phyloP scores from a whole-genome alignment of 2,888 invertebrate species.

The Eupithecia subfuscata region DNA sequence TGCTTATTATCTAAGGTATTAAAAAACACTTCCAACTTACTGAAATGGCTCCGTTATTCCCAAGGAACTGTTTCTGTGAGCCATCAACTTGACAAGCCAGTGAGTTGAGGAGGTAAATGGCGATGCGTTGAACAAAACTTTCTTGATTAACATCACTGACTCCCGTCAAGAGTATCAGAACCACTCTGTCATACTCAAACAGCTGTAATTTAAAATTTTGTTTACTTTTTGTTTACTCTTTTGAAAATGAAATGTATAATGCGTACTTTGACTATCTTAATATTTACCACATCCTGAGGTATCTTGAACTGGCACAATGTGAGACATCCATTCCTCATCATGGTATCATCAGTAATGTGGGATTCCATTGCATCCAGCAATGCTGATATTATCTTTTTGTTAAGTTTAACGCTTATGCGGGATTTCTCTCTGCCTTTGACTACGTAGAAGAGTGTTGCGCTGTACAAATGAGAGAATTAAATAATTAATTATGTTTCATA shows the following conservation, averaged over 20 bases:
- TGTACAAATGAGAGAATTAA: slow-evolving; percentile 58
- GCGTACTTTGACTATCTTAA: not conserved
- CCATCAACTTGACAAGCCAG: slow-evolving; percentile 98
- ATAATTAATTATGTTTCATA: not conserved
- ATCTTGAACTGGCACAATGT: slow-evolving; percentile 97
- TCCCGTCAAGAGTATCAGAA: slow-evolving; percentile 91
- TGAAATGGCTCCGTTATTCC: slow-evolving; percentile 93
- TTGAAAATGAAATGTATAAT: not conserved
- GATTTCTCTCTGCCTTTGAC: slow-evolving; percentile 93
- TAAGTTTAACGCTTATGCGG: slow-evolving; percentile 88
- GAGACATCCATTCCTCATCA: slow-evolving; percentile 98
- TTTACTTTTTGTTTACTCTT: not conserved
- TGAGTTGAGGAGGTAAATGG: slow-evolving; percentile 97
- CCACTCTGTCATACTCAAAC: slow-evolving; percentile 94
- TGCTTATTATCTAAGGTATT: not conserved
- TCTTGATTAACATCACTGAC: slow-evolving; percentile 93
- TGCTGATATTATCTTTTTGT: slow-evolving; percentile 91
- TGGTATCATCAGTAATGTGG: slow-evolving; percentile 93
- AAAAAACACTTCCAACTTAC: slow-evolving; percentile 74
- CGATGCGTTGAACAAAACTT: slow-evolving; percentile 96
- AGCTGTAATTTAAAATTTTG: slow-evolving; percentile 82
- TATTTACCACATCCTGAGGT: slow-evolving; percentile 95
- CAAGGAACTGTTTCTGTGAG: slow-evolving; percentile 94
- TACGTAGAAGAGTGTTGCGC: slow-evolving; percentile 97
- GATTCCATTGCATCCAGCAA: slow-evolving; percentile 95